Evolutionary conservation across 1,140 invertebrate species (phyloP), one percentile per base, ranked within the genome.

Genomic region (Phthorimaea operculella): DNA sequence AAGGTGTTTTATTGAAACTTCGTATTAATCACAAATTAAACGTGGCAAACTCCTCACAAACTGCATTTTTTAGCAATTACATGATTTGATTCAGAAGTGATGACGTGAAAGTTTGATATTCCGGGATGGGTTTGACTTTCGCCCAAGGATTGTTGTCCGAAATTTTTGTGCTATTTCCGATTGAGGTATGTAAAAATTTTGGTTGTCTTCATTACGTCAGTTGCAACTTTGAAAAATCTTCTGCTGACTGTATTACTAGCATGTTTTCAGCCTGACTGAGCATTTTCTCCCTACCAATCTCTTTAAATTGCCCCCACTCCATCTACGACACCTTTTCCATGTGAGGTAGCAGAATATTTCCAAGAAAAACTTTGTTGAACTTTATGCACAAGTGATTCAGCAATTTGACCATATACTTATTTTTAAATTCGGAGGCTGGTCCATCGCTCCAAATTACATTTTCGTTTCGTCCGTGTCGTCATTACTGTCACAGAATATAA

Each of bases 391-490:
- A n/a, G 42, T n/a, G 42, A 45, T 45, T 11, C 5, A 45, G 42
- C 42, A 45, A 14, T 14, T 45, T 11, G 6, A 45, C 42, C 42
- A 45, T 45, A 45, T 10, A 45, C n/a, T 45, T 52, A 15, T 52
- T 36, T 14, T 34, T 52, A 39, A 52, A 52, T 39, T 52, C 51
- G 4, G 51, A 52, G 6, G 51, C n/a, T 14, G 51, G 51, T 1
- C 51, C 51, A 18, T 52, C 51, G 21, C 51, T 52, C 51, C 51
- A 52, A 10, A 52, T 52, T 6, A 52, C 34, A 8, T 33, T 16
- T 34, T 18, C n/a, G n/a, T n/a, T n/a, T n/a, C n/a, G 5, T 39
- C 4, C 7, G 10, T 42, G 7, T 36, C 51, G n/a, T 8, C 5
- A 10, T 39, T 39, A n/a, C 42, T n/a, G 15, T 52, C 17, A 4